Evolutionary conservation across 2,888 invertebrate species (phyloP).

Genomic region (Xanthia icteritia): DNA sequence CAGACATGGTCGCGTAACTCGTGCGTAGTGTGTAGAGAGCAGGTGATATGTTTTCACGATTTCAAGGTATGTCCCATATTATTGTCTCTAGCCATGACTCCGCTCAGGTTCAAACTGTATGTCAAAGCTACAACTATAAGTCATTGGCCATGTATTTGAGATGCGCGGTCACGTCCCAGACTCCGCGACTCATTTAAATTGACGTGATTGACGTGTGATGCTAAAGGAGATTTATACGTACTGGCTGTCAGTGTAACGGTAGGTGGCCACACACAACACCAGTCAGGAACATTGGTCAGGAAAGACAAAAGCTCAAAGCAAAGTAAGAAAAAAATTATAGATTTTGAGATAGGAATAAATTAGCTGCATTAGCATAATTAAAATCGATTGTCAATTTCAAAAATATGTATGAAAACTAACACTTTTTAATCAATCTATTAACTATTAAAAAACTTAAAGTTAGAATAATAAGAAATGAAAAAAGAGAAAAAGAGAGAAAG

Average conservation of each 20-base stretch:
- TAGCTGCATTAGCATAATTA: background rate
- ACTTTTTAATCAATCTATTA: background rate
- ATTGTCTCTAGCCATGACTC: background rate
- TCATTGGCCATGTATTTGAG: constrained; percentile 28
- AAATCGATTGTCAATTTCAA: background rate
- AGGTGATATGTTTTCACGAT: background rate
- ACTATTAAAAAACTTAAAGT: accelerated
- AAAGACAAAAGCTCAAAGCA: background rate
- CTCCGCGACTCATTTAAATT: constrained; percentile 51
- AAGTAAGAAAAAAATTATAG: background rate
- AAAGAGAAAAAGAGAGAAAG: background rate
- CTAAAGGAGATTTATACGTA: constrained; percentile 43
- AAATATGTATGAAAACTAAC: constrained; percentile 5
- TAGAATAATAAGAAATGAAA: background rate
- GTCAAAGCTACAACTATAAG: constrained; percentile 23
- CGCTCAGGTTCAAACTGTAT: constrained; percentile 3
- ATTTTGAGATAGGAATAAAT: constrained; percentile 11
- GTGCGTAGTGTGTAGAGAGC: background rate
- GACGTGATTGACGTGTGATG: constrained; percentile 56
- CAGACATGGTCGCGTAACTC: background rate
- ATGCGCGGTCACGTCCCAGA: constrained; percentile 51
- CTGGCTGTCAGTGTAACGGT: background rate
- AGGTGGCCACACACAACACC: constrained; percentile 19
- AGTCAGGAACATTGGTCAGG: background rate
- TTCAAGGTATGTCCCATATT: background rate